These are phyloP conservation scores for Ctenopoma kingsleyae DNA, from an alignment of 2,797 vertebrate species.

Conservation along the genomic window DNA sequence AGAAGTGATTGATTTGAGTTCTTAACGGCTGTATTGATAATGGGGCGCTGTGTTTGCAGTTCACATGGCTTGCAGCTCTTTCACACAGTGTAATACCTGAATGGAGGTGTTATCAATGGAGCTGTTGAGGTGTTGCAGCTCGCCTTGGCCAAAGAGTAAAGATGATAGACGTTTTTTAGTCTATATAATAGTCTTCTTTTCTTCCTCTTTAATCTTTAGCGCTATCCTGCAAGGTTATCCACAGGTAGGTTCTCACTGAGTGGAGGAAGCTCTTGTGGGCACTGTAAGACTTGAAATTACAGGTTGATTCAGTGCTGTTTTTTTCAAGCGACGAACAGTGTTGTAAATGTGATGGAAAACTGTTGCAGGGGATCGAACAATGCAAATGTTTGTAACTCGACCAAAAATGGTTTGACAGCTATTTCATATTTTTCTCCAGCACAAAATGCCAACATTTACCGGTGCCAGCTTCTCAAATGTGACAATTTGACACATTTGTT, in stretches of 20 bases:
- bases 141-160: constrained; percentile 32
- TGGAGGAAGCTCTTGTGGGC: background rate
- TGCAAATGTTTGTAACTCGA: too few relatives aligned
- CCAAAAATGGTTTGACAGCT: too few relatives aligned
- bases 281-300: background rate
- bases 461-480: background rate
- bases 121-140: constrained; percentile 41
- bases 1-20: constrained; percentile 70
- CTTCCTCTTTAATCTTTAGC: constrained; percentile 3
- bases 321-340: too few relatives aligned
- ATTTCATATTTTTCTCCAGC: too few relatives aligned
- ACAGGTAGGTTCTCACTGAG: background rate
- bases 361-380: too few relatives aligned
- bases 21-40: constrained; percentile 57
- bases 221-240: background rate
- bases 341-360: background rate
- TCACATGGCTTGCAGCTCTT: constrained; percentile 62
- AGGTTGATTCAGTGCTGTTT: background rate
- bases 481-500: too few relatives aligned
- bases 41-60: constrained; percentile 61
- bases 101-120: constrained; percentile 49
- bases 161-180: background rate
- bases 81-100: constrained; percentile 43
- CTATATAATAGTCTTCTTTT: background rate
- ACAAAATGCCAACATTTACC: background rate